Conservation (phyloP, 1,140 invertebrate genomes). For the Heliothis subflexa region DNA sequence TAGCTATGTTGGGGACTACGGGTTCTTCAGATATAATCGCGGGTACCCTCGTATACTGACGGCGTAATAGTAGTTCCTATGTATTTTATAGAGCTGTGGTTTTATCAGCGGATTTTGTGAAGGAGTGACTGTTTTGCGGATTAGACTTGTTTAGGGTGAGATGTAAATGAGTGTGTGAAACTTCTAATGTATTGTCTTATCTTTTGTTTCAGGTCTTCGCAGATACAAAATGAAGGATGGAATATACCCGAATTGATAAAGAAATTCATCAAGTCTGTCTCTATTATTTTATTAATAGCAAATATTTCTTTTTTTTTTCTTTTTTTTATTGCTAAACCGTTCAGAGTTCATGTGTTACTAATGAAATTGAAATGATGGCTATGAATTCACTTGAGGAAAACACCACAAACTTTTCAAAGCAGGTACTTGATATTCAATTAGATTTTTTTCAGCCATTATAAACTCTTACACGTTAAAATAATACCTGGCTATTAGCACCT, state of each 20-base stretch:
- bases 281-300: too few relatives aligned
- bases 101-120: background rate
- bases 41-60: background rate
- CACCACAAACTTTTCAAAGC: too few relatives aligned
- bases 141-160: background rate
- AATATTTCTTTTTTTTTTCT: too few relatives aligned
- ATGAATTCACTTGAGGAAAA: too few relatives aligned
- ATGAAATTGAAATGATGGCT: too few relatives aligned
- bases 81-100: background rate
- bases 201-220: too few relatives aligned
- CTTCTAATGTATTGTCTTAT: too few relatives aligned
- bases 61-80: conserved; percentile 6
- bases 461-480: background rate
- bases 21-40: conserved; percentile 39
- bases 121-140: background rate
- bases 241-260: too few relatives aligned
- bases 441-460: background rate
- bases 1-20: conserved; percentile 31
- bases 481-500: conserved; percentile 16
- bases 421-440: background rate
- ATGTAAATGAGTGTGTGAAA: background rate
- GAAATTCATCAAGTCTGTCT: too few relatives aligned
- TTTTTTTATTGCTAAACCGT: too few relatives aligned
- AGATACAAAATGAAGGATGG: too few relatives aligned
- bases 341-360: too few relatives aligned